Conservation (phyloP, 1,140 invertebrate species). For the Drosophila lini region DNA sequence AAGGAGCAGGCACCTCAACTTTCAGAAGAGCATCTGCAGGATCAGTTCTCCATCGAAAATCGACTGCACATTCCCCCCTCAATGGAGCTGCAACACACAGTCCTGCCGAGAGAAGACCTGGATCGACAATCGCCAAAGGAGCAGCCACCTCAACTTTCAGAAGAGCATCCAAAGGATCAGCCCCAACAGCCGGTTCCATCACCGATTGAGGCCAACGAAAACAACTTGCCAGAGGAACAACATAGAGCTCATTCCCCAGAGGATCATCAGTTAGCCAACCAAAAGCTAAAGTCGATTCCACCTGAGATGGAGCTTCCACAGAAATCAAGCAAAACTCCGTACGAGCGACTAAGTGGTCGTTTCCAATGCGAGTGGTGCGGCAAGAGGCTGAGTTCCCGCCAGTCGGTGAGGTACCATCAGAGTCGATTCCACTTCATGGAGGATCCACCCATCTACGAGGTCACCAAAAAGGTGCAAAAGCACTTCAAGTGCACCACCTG, state of each 20-base stretch:
- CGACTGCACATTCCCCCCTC: too few relatives aligned
- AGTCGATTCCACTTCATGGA: slow-evolving; percentile 5
- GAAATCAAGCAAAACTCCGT: not conserved
- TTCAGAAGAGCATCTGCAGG: too few relatives aligned
- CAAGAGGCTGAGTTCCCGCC: slow-evolving; percentile 18
- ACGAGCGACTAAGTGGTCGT: not conserved
- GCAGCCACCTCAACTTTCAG: too few relatives aligned
- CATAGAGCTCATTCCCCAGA: not conserved
- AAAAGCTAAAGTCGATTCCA: not conserved
- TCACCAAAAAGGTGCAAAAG: not conserved
- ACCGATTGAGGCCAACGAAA: not conserved
- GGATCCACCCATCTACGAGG: not conserved
- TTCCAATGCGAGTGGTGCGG: slow-evolving; percentile 18
- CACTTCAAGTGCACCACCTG: slow-evolving; percentile 28
- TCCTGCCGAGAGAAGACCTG: too few relatives aligned
- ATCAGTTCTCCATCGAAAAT: too few relatives aligned
- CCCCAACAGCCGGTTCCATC: not conserved
- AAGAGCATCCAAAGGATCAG: not conserved
- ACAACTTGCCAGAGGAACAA: not conserved
- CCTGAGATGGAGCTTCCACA: not conserved
- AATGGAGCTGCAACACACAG: not conserved
- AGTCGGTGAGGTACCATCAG: slow-evolving; percentile 21
- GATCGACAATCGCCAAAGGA: too few relatives aligned
- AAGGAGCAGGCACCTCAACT: too few relatives aligned
- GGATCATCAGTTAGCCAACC: not conserved